These are phyloP conservation scores for Trichogramma dendrolimi DNA, from an alignment of 2,888 invertebrate species.

Conservation along the genomic window DNA sequence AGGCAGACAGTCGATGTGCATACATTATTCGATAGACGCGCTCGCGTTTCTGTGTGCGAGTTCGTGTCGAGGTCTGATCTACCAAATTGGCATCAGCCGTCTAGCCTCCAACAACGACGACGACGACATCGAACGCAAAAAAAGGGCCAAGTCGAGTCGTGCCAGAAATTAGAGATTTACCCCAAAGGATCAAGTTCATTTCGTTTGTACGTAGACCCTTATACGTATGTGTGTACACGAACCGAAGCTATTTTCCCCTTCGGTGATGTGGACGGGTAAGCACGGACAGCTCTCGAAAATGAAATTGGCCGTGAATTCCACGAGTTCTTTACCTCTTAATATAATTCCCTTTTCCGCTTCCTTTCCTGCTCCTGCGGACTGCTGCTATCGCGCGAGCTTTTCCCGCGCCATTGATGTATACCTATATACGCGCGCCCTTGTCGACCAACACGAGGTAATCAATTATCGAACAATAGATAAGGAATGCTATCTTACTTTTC, in stretches of 20 bases:
- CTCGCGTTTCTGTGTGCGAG: too few species aligned
- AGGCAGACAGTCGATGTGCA: too few species aligned
- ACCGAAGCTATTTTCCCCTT: too few species aligned
- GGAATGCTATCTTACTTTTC: constrained; percentile 24
- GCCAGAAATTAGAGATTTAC: constrained; percentile 20
- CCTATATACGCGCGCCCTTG: background rate
- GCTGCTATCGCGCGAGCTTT: background rate
- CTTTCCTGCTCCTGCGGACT: background rate
- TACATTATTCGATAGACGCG: too few species aligned
- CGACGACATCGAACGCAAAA: too few species aligned
- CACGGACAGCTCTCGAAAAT: constrained; percentile 13
- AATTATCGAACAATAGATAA: constrained; percentile 13
- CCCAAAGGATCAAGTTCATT: constrained; percentile 5
- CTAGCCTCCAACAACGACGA: too few species aligned
- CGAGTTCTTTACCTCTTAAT: constrained; percentile 36
- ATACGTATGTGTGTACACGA: too few species aligned
- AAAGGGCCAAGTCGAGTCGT: background rate
- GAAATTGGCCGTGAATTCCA: constrained; percentile 35
- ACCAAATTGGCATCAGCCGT: too few species aligned
- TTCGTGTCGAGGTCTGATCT: too few species aligned
- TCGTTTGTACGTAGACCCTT: background rate
- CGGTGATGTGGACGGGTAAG: too few species aligned
- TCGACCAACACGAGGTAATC: background rate
- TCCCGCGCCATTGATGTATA: background rate
- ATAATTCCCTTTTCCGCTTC: constrained; percentile 20